phyloP scores from a whole-genome alignment of 2,888 invertebrate genomes.

The Listrodromus nycthemerus region DNA sequence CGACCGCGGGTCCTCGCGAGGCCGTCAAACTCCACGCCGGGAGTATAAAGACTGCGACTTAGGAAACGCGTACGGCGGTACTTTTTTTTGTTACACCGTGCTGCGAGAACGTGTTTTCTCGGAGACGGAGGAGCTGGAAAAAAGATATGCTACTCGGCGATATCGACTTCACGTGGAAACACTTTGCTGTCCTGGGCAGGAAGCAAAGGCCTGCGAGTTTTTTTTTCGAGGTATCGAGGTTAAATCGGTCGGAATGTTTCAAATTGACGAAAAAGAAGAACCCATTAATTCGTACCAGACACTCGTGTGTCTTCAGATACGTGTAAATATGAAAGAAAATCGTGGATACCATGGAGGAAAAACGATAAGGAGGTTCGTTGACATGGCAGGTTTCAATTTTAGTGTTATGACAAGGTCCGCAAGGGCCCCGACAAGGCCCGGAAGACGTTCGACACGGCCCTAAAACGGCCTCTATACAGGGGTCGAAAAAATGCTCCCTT shows the following conservation, averaged over 20 bases:
- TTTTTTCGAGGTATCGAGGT: background rate
- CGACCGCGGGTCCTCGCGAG: slow-evolving; percentile 55
- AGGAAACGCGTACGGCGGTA: slow-evolving; percentile 46
- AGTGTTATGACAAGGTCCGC: too few species aligned
- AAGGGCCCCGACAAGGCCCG: too few species aligned
- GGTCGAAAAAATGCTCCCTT: too few species aligned
- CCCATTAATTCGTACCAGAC: background rate
- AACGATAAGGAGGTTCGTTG: background rate
- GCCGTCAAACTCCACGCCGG: slow-evolving; percentile 51
- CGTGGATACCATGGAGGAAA: background rate
- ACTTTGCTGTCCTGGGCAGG: background rate
- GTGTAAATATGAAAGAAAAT: background rate
- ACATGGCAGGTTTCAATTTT: background rate
- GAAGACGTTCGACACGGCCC: too few species aligned
- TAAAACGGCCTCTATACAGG: too few species aligned
- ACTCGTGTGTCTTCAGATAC: too few species aligned
- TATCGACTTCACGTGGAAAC: slow-evolving; percentile 21
- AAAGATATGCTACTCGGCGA: slow-evolving; percentile 1
- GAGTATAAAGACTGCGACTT: slow-evolving; percentile 50
- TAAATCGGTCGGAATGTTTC: background rate
- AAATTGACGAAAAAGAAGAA: background rate
- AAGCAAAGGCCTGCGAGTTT: background rate
- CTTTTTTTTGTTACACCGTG: slow-evolving; percentile 27
- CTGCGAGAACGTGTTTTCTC: background rate
- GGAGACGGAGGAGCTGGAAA: background rate